Base-by-base conservation (phyloP, 2,888 invertebrate genomes). In the Thecophora atra region DNA sequence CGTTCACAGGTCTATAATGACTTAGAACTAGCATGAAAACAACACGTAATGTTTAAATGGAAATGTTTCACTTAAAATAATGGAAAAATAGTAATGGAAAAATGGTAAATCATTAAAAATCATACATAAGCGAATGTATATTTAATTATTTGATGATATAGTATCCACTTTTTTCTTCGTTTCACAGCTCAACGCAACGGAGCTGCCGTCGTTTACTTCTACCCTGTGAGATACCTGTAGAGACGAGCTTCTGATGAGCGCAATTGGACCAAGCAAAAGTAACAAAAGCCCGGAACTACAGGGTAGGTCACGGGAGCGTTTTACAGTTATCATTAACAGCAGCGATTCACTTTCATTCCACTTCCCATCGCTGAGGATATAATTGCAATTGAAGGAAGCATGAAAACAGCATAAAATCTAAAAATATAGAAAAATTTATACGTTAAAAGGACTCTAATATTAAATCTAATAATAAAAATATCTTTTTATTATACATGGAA, bases 271-370 rank as follows among this genome's bases (percentile, higher is more conserved):
- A 80, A 78, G 80, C 81, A 81, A 52, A 70, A 92, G 93, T 94
- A 94, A 96, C 96, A 96, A 96, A 96, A 96, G 95, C 96, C 96
- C 96, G 96, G 96, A 96, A 96, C 96, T 96, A 97, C 96, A 97
- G 96, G 96, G 96, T 97, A 96, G 95, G 94, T 96, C 95, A 96
- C 96, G 95, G 94, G 94, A 94, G 95, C 85, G 85, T 83, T 84
- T 79, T 76, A 54, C 13, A 13, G 26, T 56, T 21, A 24, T 21
- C 17, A 21, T 56, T n/a, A 56, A 56, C 7, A 56, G 24, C 13
- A 4, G 24, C 13, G 47, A n/a, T n/a, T 15, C 47, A 47, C 47
- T n/a, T 11, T n/a, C n/a, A 47, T 47, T 47, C 13, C 47, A 47
- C 13, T 37, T 37, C 37, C 37, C 11, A 8, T 37, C 37, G 11